These are phyloP conservation scores for Stomorhina lunata DNA, from an alignment of 2,888 invertebrate species.

Conservation along the genomic window DNA sequence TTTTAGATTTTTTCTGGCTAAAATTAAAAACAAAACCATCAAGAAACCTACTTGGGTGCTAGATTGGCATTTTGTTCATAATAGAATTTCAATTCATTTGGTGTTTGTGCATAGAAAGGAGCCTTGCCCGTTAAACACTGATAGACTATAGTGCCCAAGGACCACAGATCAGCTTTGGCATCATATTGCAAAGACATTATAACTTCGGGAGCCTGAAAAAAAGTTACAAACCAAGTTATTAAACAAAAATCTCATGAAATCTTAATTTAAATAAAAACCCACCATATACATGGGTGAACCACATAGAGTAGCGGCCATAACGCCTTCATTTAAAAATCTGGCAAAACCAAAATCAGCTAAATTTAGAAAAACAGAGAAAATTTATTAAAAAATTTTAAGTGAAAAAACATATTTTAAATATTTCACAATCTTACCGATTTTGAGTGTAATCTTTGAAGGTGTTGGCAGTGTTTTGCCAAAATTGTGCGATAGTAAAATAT, in stretches of 20 bases:
- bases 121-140: constrained; percentile 99
- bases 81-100: constrained; percentile 97
- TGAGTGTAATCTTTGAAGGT: constrained; percentile 92
- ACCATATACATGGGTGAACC: constrained; percentile 99
- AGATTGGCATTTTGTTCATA: constrained; percentile 97
- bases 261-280: constrained; percentile 72
- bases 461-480: constrained; percentile 81
- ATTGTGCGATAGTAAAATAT: constrained; percentile 94
- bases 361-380: constrained; percentile 69
- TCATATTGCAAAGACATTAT: constrained; percentile 99
- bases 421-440: constrained; percentile 87
- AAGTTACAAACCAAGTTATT: too few species aligned
- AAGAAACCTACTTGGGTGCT: constrained; percentile 89
- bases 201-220: constrained; percentile 93
- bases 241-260: too few species aligned
- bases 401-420: neutral
- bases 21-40: constrained; percentile 5
- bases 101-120: constrained; percentile 98
- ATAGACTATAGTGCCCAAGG: constrained; percentile 98
- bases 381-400: neutral
- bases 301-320: constrained; percentile 99
- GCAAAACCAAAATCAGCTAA: constrained; percentile 99
- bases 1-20: constrained; percentile 26
- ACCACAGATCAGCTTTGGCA: constrained; percentile 99
- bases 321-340: constrained; percentile 97